These are phyloP conservation scores for Liodrosophila aerea DNA, from an alignment of 2,888 invertebrate genomes.

Conservation along the genomic window DNA sequence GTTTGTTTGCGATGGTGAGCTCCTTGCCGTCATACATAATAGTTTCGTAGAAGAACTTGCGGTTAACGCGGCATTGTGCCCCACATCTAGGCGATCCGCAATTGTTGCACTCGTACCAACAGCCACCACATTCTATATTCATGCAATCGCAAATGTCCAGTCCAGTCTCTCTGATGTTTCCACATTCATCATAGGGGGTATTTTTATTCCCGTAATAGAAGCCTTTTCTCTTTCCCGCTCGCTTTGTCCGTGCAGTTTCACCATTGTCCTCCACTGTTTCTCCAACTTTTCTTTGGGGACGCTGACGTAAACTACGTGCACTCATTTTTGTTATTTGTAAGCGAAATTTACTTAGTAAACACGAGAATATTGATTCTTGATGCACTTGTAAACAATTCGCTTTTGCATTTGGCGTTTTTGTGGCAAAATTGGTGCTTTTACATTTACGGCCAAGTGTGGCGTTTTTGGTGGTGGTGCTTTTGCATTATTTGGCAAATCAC, in stretches of 20 bases:
- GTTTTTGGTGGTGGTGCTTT: no score
- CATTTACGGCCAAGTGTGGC: no score
- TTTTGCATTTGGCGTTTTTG: no score
- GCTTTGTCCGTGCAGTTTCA: slow-evolving; percentile 88
- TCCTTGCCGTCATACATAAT: slow-evolving; percentile 92
- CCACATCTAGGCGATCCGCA: slow-evolving; percentile 91
- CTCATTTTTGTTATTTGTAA: slow-evolving; percentile 27
- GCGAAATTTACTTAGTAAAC: no score
- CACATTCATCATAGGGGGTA: slow-evolving; percentile 87
- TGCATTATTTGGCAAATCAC: no score
- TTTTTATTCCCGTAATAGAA: slow-evolving; percentile 40
- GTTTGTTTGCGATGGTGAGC: slow-evolving; percentile 74
- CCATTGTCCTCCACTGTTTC: slow-evolving; percentile 73
- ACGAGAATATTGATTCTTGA: no score
- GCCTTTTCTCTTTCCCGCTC: slow-evolving; percentile 83
- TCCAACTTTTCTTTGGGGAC: slow-evolving; percentile 52
- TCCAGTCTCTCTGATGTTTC: slow-evolving; percentile 85
- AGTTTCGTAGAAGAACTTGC: slow-evolving; percentile 90
- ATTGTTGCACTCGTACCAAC: slow-evolving; percentile 90
- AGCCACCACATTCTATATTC: slow-evolving; percentile 89
- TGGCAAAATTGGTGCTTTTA: no score
- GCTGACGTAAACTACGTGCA: slow-evolving; percentile 57
- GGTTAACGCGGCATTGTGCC: slow-evolving; percentile 89
- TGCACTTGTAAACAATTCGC: no score
- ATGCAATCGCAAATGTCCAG: slow-evolving; percentile 93